phyloP scores from a whole-genome alignment of 2,888 invertebrate species.

The Blomia tropicalis region DNA sequence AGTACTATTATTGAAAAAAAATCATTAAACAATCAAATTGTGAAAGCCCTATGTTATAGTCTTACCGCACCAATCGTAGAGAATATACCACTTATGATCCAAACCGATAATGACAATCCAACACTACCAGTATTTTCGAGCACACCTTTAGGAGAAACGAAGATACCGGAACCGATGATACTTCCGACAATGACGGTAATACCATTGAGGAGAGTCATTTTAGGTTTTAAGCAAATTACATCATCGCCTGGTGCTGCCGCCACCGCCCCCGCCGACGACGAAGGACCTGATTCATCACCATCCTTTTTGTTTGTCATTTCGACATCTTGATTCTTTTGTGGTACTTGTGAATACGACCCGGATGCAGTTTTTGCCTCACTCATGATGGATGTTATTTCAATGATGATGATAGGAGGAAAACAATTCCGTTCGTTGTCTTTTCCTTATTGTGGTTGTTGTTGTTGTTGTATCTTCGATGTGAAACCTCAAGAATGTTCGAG shows the following conservation, averaged over 20 bases:
- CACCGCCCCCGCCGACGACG: not conserved
- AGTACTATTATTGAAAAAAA: slow-evolving; percentile 52
- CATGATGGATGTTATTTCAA: not conserved
- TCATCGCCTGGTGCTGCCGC: slow-evolving; percentile 38
- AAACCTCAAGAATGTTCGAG: no score
- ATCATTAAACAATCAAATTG: not conserved
- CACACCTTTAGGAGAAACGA: slow-evolving; percentile 85
- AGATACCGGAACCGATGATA: slow-evolving; percentile 91
- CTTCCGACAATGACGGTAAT: slow-evolving; percentile 90
- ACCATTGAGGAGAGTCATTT: slow-evolving; percentile 82
- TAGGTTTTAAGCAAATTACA: slow-evolving; percentile 68
- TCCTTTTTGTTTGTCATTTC: slow-evolving; percentile 6
- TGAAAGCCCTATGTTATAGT: not conserved
- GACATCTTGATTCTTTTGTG: slow-evolving; percentile 14
- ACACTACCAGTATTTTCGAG: slow-evolving; percentile 77
- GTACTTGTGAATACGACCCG: slow-evolving; percentile 14
- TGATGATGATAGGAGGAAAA: no score
- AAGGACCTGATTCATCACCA: not conserved
- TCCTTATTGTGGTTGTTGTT: no score
- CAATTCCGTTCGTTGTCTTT: no score
- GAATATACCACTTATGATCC: slow-evolving; percentile 80
- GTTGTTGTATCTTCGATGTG: no score
- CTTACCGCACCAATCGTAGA: slow-evolving; percentile 73
- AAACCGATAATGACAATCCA: slow-evolving; percentile 76
- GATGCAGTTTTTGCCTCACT: not conserved